Base-by-base conservation (phyloP, 2,113 vertebrate genomes). In the Bubo bubo region DNA sequence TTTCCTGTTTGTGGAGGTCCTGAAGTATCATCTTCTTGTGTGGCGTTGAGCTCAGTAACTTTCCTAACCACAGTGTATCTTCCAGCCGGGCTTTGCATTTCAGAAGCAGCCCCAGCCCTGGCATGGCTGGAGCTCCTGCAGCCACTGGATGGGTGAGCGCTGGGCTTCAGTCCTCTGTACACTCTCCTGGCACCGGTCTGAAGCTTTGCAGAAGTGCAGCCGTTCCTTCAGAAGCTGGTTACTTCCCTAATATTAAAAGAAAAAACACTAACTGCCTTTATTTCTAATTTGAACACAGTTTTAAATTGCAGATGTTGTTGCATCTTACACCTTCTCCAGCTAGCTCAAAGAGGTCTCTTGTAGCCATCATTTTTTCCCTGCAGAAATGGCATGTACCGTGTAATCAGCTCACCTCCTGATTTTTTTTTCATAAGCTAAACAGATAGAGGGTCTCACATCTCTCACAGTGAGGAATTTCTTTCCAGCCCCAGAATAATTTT, bases 71-170 rank as follows among this genome's bases (percentile, higher is more conserved):
- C 39, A 64, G 64, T 4, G 1, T 4, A 10, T 41, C 30, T 32
- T 63, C 47, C 70, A 81, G 0, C 12, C 27, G 1, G 2, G 14
- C 52, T 73, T 21, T 60, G 88, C n/a, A 50, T 12, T 71, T 53
- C 56, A 66, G 73, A 24, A 63, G 49, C 47, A 67, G 43, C 41
- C 32, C 27, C 41, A 20, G 43, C 13, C 19, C 35, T 4, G 1
- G 27, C 1, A 1, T 8, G 47, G 41, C n/a, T 43, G 59, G 53
- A 60, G 28, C 32, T 83, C 32, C 59, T 0, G 2, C 23, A 23
- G 34, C 24, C 0, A 0, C 24, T 12, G 70, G 28, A 10, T 43
- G 59, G 35, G 41, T 0, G 4, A 39, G 10, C 3, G 2, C 1
- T 0, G 45, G 62, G 43, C 35, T 64, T 41, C 3, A 2, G 28